Base-by-base conservation (phyloP, 2,113 vertebrate species). In the Piprites chloris region DNA sequence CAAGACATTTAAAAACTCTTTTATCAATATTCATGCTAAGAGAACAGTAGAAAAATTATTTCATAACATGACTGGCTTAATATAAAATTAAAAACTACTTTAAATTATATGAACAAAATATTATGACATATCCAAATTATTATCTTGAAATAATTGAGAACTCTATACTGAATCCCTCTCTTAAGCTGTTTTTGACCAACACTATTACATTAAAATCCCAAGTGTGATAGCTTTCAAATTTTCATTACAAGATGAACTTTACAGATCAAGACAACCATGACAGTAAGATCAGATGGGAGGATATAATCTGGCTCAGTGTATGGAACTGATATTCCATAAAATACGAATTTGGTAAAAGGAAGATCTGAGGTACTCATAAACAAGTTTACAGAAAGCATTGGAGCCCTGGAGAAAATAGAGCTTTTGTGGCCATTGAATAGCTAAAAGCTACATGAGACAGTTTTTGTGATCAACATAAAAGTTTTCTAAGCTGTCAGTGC, bases 381-480 rank as follows among this genome's bases (percentile, higher is more conserved):
- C 14, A 66, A 42, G 6, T 87, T 56, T 55, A 58, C 26, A 72
- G 24, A 79, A 18, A 66, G 3, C 11, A 68, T 49, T 16, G 15
- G 5, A 52, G 13, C 2, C 17, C 8, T 47, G 22, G 61, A 33
- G 35, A 88, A 73, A 76, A 94, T 1, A 69, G 9, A 53, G 9
- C 2, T 41, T 53, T 44, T 76, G 2, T 58, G 46, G 17, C 15
- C 20, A 46, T 2, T 50, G 17, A 76, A 20, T 49, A 30, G 2
- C 14, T 37, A 75, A 86, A 95, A 77, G 5, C 5, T 15, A 10
- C 2, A 0, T 66, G 28, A 69, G 13, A 49, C 0, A 1, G 22
- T 50, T 69, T 71, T 89, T 79, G 32, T 61, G 41, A 90, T 52
- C 41, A 77, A 20, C 33, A 14, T 6, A 14, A 33, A 75, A 56